These are phyloP conservation scores for Deilephila porcellus DNA, from an alignment of 2,888 invertebrate genomes.

Conservation along the genomic window DNA sequence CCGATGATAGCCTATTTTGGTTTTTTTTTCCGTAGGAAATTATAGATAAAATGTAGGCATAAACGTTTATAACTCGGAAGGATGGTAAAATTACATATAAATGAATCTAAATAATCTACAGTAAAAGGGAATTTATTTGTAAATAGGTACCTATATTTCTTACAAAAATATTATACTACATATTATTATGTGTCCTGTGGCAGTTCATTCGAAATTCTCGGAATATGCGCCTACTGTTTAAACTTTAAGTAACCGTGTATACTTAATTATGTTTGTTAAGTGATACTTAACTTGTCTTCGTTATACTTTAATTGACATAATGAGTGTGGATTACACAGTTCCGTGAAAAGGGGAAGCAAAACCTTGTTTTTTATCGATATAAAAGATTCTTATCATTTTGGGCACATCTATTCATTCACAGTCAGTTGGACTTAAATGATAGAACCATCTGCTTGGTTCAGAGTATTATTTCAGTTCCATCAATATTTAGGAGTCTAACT, in stretches of 20 bases:
- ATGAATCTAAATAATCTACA: too few species aligned
- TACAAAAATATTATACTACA: too few species aligned
- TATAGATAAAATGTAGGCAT: too few species aligned
- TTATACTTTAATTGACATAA: neutral
- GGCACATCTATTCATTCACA: neutral
- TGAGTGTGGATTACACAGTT: neutral
- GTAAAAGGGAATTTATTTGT: too few species aligned
- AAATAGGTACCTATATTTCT: too few species aligned
- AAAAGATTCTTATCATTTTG: neutral
- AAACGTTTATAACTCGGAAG: too few species aligned
- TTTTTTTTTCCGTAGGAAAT: too few species aligned
- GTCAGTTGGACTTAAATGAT: neutral
- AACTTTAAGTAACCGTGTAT: neutral
- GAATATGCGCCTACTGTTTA: neutral
- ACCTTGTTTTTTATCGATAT: neutral
- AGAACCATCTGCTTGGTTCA: too few species aligned
- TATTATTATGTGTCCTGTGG: neutral
- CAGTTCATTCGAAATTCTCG: slow-evolving; percentile 1
- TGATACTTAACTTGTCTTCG: slow-evolving; percentile 13
- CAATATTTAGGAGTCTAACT: too few species aligned
- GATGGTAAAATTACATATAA: too few species aligned
- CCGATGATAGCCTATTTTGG: too few species aligned
- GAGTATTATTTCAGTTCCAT: too few species aligned
- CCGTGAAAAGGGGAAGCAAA: neutral
- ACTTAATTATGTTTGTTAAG: neutral